Percentiles rank a stretch among this genome's conserved stretches.
phyloP scores from a whole-genome alignment of 35 echinoderm and acorn worm species.

The Acanthaster planci region DNA sequence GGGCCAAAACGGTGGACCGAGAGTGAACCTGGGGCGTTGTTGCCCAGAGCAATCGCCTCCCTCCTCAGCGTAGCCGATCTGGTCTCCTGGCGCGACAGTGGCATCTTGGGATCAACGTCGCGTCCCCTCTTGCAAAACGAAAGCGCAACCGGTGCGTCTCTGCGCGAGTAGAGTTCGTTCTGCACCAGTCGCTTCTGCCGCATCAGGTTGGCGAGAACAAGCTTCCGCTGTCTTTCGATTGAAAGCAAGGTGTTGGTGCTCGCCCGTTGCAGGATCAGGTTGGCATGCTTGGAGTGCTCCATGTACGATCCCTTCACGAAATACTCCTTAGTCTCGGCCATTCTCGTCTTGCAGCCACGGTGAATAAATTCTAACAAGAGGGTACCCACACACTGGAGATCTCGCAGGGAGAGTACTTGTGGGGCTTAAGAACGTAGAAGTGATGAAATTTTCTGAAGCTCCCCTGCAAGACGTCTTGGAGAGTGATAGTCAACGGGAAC shows the following conservation, averaged over 20 bases:
- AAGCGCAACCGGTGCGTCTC: neutral
- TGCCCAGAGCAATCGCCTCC: neutral
- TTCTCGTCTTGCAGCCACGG: neutral
- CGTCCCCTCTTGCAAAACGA: neutral
- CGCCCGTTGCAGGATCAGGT: neutral
- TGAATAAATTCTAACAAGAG: neutral
- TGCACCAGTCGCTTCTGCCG: constrained; percentile 7
- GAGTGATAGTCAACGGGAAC: neutral
- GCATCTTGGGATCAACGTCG: neutral
- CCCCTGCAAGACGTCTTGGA: neutral
- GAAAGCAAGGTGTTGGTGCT: neutral
- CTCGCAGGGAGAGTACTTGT: neutral
- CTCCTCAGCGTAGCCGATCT: constrained; percentile 5
- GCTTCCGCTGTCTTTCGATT: neutral
- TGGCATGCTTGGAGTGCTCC: constrained; percentile 8
- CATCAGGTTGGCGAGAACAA: constrained; percentile 1
- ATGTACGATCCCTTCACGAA: neutral
- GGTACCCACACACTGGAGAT: neutral
- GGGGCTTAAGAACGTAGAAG: neutral
- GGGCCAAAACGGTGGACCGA: no score
- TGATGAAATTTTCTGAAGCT: neutral
- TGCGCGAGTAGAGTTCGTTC: neutral
- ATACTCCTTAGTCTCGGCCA: neutral
- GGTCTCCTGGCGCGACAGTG: neutral
- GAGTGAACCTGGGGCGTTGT: no score